These are phyloP conservation scores for Platynereis dumerilii DNA, from an alignment of 2,888 invertebrate genomes.

Conservation along the genomic window DNA sequence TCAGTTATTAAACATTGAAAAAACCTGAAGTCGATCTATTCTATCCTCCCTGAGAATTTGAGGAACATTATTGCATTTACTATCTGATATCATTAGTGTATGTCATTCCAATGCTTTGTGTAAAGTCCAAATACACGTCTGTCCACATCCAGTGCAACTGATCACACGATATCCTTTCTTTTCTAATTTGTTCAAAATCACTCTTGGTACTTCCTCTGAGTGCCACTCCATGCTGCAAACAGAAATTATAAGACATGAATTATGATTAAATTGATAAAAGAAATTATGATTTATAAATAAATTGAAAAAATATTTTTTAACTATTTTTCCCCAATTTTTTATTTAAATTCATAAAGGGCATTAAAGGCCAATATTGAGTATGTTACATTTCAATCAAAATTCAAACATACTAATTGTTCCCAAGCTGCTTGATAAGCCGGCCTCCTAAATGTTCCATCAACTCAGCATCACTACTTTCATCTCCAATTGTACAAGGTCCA, in stretches of 20 bases:
- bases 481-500: slow-evolving; percentile 66
- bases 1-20: too few species aligned
- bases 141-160: slow-evolving; percentile 65
- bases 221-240: slow-evolving; percentile 58
- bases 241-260: neutral
- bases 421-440: slow-evolving; percentile 51
- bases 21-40: too few species aligned
- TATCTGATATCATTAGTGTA: too few species aligned
- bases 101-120: slow-evolving; percentile 44
- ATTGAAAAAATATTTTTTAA: too few species aligned
- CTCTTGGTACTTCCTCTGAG: slow-evolving; percentile 59
- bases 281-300: too few species aligned
- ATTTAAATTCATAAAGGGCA: too few species aligned
- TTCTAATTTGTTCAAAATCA: slow-evolving; percentile 65
- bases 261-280: too few species aligned
- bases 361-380: too few species aligned
- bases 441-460: slow-evolving; percentile 63
- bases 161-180: slow-evolving; percentile 62
- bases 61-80: too few species aligned
- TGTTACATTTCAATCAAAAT: too few species aligned
- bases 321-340: neutral
- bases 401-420: slow-evolving; percentile 60
- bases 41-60: too few species aligned
- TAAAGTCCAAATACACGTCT: slow-evolving; percentile 66
- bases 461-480: slow-evolving; percentile 63